Evolutionary conservation across 2,797 vertebrate species (phyloP).

Genomic region (Acestrorhynchus altus): DNA sequence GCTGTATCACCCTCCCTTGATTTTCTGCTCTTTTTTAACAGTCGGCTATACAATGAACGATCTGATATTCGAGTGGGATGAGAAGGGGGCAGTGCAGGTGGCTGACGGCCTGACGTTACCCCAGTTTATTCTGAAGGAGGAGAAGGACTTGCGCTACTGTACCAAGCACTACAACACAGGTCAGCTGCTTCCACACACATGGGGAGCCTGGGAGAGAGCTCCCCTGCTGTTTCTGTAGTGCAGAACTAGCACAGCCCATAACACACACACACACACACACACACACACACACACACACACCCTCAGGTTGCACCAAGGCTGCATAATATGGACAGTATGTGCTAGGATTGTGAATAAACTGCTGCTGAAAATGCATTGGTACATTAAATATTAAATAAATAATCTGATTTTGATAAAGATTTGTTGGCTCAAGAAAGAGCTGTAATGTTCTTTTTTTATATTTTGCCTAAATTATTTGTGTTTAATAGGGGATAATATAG

Average conservation of each 20-base stretch:
- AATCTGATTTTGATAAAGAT: background rate
- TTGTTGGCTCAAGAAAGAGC: too few relatives aligned
- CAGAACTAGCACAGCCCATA: slow-evolving; percentile 22
- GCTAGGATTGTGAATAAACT: background rate
- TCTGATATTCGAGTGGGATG: slow-evolving; percentile 98
- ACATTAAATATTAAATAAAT: too few relatives aligned
- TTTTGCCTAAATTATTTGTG: too few relatives aligned
- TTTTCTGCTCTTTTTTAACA: slow-evolving; percentile 62
- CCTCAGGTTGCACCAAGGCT: background rate
- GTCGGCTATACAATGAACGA: slow-evolving; percentile 99
- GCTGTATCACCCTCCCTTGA: background rate
- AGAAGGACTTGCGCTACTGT: slow-evolving; percentile 97
- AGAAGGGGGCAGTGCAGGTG: slow-evolving; percentile 95
- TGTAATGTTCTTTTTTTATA: too few relatives aligned
- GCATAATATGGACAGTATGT: background rate
- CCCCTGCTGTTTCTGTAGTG: slow-evolving; percentile 32
- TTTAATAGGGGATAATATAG: too few relatives aligned
- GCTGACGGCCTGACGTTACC: slow-evolving; percentile 94
- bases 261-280: background rate
- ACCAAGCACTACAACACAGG: slow-evolving; percentile 99
- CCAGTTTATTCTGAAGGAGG: slow-evolving; percentile 97
- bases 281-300: background rate
- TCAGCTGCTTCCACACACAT: slow-evolving; percentile 65
- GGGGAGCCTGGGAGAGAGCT: slow-evolving; percentile 36
- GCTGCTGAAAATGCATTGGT: background rate